Evolutionary conservation across 2,797 vertebrate genomes (phyloP).

Genomic region (Cephalopachus bancanus): DNA sequence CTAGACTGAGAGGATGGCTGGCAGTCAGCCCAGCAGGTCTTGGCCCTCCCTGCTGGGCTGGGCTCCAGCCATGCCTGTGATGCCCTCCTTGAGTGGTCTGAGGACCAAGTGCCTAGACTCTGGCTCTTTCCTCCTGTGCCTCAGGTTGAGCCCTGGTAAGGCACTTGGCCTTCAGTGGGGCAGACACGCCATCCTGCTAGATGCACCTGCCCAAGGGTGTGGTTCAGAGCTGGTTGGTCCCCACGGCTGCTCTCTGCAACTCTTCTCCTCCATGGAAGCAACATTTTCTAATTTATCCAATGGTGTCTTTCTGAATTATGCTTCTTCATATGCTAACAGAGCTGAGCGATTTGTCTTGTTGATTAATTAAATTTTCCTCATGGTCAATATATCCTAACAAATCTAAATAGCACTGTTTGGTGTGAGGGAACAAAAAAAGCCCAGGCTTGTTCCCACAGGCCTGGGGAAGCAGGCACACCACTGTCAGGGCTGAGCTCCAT

Average conservation of each 20-base stretch:
- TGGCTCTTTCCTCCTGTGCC: not conserved
- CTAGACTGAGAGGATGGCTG: not conserved
- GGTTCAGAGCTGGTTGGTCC: not conserved
- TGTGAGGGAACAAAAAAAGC: not conserved
- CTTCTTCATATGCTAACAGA: not conserved
- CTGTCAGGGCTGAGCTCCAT: too few species aligned
- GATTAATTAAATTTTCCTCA: not conserved
- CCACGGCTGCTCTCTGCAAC: not conserved
- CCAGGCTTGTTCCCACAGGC: rapidly evolving
- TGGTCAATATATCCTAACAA: too few species aligned
- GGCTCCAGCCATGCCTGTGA: not conserved
- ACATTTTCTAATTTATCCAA: not conserved
- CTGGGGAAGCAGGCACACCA: too few species aligned
- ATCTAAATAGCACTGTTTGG: not conserved
- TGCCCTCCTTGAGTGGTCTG: not conserved
- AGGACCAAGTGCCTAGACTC: not conserved
- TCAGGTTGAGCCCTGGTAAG: not conserved
- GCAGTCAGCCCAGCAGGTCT: not conserved
- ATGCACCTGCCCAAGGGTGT: rapidly evolving
- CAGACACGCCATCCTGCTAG: not conserved
- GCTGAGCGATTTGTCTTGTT: not conserved
- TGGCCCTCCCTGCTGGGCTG: not conserved
- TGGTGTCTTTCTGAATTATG: not conserved
- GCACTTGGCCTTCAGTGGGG: not conserved
- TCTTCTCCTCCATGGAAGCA: rapidly evolving